Evolutionary conservation across 2,113 vertebrate genomes (phyloP).

Genomic region (Mugil cephalus): DNA sequence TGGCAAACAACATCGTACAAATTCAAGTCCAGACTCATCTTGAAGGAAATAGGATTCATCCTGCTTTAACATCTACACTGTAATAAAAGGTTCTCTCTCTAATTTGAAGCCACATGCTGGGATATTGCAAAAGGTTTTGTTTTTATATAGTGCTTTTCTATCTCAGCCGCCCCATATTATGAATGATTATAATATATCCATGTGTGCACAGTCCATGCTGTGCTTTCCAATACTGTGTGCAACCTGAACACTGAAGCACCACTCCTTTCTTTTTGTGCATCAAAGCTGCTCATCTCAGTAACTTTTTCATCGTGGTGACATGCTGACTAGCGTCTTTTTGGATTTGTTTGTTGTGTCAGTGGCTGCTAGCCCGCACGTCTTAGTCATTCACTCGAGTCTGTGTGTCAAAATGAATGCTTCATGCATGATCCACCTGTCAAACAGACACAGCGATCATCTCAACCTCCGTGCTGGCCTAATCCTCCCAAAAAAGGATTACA

Average conservation of each 20-base stretch:
- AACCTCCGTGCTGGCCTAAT: slow-evolving; percentile 56
- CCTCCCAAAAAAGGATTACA: slow-evolving; percentile 67
- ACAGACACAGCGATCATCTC: slow-evolving; percentile 63
- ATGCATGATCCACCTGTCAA: slow-evolving; percentile 69
- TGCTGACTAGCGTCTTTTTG: slow-evolving; percentile 40
- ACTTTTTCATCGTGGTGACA: slow-evolving; percentile 13
- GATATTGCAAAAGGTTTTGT: too few species aligned
- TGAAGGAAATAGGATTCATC: slow-evolving; percentile 1
- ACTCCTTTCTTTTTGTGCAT: slow-evolving; percentile 16
- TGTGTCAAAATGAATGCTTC: slow-evolving; percentile 66
- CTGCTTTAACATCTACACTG: background rate
- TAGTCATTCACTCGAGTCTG: slow-evolving; percentile 37
- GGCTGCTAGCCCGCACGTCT: slow-evolving; percentile 29
- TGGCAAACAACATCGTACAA: slow-evolving; percentile 55
- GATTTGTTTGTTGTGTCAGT: slow-evolving; percentile 35
- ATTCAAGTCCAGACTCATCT: slow-evolving; percentile 10
- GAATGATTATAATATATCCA: too few species aligned
- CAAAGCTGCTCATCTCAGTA: slow-evolving; percentile 32
- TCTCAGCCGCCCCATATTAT: too few species aligned
- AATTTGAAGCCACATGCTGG: too few species aligned
- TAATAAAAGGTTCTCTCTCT: too few species aligned
- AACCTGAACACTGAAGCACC: slow-evolving; percentile 26
- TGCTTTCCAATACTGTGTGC: background rate
- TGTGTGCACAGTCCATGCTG: background rate
- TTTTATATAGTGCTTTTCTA: too few species aligned